Percentiles rank a stretch among this genome's conserved stretches.
Conservation (phyloP, 1,140 invertebrate genomes). For the Cotesia vestalis region DNA sequence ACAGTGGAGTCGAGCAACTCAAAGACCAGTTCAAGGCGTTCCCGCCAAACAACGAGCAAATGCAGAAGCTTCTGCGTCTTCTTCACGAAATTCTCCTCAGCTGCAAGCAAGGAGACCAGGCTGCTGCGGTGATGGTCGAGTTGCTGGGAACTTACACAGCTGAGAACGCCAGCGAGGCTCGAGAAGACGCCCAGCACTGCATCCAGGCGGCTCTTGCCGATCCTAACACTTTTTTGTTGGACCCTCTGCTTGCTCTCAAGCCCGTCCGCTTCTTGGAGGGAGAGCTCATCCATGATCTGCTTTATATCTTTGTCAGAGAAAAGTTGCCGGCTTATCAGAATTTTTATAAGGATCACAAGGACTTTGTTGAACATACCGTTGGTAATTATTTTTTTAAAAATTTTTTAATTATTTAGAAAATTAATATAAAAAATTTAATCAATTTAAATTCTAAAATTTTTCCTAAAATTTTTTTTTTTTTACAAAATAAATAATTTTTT, state of each 20-base stretch:
- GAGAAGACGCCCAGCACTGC: constrained; percentile 96
- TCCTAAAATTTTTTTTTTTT: too few relatives aligned
- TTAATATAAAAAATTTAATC: too few relatives aligned
- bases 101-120: constrained; percentile 81
- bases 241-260: constrained; percentile 91
- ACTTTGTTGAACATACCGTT: constrained; percentile 85
- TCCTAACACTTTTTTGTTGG: constrained; percentile 92
- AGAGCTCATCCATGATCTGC: constrained; percentile 92
- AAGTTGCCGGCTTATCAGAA: constrained; percentile 88
- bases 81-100: constrained; percentile 87
- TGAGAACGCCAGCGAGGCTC: constrained; percentile 94
- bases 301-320: constrained; percentile 96
- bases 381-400: constrained; percentile 62
- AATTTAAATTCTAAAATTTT: too few relatives aligned
- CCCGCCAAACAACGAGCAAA: constrained; percentile 88
- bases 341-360: constrained; percentile 93
- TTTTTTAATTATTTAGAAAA: too few relatives aligned
- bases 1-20: constrained; percentile 80
- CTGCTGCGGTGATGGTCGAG: constrained; percentile 96
- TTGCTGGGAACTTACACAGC: constrained; percentile 94
- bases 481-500: too few relatives aligned
- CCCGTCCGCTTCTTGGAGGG: constrained; percentile 96
- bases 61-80: constrained; percentile 89
- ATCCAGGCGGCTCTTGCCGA: constrained; percentile 94
- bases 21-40: constrained; percentile 85